Evolutionary conservation across 1,140 invertebrate genomes (phyloP).

Genomic region (Drosophila subpulchrella): DNA sequence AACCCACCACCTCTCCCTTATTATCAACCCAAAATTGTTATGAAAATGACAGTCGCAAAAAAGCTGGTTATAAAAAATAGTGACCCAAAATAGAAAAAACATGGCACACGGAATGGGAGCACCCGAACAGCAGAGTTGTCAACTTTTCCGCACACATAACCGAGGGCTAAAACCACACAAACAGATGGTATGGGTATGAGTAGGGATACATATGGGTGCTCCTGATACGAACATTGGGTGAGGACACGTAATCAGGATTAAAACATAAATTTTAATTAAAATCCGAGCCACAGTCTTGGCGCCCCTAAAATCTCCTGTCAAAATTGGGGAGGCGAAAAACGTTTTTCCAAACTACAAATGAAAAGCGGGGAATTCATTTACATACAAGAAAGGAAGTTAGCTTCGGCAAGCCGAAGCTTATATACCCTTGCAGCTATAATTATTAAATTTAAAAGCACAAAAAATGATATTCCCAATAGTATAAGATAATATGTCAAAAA

Average conservation of each 20-base stretch:
- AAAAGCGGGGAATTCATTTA: constrained; percentile 5
- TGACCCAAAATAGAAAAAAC: constrained; percentile 39
- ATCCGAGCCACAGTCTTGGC: constrained; percentile 37
- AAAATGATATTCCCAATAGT: too few species aligned
- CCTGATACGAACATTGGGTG: constrained; percentile 35
- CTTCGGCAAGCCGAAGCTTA: too few species aligned
- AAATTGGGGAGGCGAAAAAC: neutral
- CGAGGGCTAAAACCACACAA: constrained; percentile 14
- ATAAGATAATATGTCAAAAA: too few species aligned
- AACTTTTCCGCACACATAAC: constrained; percentile 31
- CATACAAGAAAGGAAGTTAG: too few species aligned
- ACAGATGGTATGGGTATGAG: constrained; percentile 4
- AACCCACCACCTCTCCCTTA: constrained; percentile 18
- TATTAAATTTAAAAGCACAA: too few species aligned
- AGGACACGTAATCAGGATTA: constrained; percentile 50
- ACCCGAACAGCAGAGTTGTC: constrained; percentile 27
- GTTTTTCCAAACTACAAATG: constrained; percentile 4
- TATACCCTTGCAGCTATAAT: too few species aligned
- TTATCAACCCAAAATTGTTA: constrained; percentile 38
- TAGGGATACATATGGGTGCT: constrained; percentile 24
- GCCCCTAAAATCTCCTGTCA: constrained; percentile 23
- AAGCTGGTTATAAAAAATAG: constrained; percentile 25
- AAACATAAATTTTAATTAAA: constrained; percentile 52
- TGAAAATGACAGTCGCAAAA: constrained; percentile 37
- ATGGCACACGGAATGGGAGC: constrained; percentile 39